These are phyloP conservation scores for Watersipora subatra DNA, from an alignment of 1,140 invertebrate genomes.

Conservation along the genomic window DNA sequence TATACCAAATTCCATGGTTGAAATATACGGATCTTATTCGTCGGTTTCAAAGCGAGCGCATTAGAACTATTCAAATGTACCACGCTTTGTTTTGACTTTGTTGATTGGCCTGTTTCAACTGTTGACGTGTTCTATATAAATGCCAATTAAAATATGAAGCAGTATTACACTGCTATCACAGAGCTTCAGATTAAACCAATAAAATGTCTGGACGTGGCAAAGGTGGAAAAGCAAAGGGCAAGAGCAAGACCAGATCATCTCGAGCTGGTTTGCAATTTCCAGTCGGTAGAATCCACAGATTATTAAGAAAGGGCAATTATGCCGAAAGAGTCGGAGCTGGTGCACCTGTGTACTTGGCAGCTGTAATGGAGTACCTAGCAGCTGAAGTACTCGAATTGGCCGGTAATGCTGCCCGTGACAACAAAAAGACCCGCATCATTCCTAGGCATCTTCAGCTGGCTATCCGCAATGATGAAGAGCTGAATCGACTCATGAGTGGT, in stretches of 20 bases:
- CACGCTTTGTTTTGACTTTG: neutral
- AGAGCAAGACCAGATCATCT: conserved; percentile 26
- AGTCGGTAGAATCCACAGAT: conserved; percentile 42
- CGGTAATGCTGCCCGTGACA: conserved; percentile 56
- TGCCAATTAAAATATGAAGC: neutral
- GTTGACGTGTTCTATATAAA: neutral
- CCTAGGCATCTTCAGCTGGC: conserved; percentile 45
- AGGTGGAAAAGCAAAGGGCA: conserved; percentile 16
- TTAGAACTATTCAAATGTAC: neutral
- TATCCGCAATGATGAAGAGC: conserved; percentile 23
- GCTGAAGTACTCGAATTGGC: conserved; percentile 47
- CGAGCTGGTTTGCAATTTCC: conserved; percentile 43
- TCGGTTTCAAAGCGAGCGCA: too few relatives aligned
- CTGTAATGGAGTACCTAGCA: conserved; percentile 34
- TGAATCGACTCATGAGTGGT: conserved; percentile 19
- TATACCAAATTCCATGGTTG: neutral
- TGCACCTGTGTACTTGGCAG: conserved; percentile 37
- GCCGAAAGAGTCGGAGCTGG: conserved; percentile 24
- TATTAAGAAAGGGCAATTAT: conserved; percentile 27
- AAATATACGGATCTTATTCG: too few relatives aligned
- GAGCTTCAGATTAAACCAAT: neutral
- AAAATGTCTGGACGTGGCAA: conserved; percentile 19
- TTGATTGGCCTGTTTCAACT: neutral
- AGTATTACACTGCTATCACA: neutral
- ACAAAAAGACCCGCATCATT: conserved; percentile 45